Conservation (phyloP, 2,113 vertebrate species). For the Camarhynchus parvulus region DNA sequence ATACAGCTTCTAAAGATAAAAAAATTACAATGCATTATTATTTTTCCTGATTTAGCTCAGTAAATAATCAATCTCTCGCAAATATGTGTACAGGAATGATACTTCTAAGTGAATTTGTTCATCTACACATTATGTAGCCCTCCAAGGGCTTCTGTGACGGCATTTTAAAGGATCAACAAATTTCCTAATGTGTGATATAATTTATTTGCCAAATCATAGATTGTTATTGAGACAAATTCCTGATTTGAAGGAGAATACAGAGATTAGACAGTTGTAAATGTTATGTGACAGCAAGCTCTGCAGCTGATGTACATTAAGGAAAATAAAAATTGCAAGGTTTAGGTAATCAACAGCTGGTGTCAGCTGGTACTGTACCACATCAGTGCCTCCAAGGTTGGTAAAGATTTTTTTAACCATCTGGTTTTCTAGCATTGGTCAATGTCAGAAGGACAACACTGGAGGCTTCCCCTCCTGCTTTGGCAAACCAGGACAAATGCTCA, state of each 20-base stretch:
- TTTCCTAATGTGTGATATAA: background rate
- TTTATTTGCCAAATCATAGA: background rate
- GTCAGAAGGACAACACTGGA: background rate
- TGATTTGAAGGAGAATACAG: background rate
- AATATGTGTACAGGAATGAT: background rate
- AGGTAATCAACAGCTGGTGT: slow-evolving; percentile 42
- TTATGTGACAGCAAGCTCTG: background rate
- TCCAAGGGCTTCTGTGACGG: background rate
- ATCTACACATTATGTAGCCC: background rate
- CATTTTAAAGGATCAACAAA: background rate
- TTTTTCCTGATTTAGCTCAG: background rate
- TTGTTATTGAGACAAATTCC: background rate
- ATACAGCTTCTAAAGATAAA: slow-evolving; percentile 5
- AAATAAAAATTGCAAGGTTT: slow-evolving; percentile 40
- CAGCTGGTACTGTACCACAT: background rate
- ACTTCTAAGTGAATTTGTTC: background rate
- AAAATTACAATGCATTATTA: background rate
- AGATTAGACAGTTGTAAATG: background rate
- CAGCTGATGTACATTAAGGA: background rate
- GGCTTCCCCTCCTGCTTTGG: background rate
- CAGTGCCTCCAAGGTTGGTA: background rate
- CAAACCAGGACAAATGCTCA: background rate
- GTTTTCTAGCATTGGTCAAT: background rate
- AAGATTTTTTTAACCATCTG: slow-evolving; percentile 22
- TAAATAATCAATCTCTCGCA: background rate